Conservation (phyloP, 2,888 invertebrate species). For the Bembecia ichneumoniformis region DNA sequence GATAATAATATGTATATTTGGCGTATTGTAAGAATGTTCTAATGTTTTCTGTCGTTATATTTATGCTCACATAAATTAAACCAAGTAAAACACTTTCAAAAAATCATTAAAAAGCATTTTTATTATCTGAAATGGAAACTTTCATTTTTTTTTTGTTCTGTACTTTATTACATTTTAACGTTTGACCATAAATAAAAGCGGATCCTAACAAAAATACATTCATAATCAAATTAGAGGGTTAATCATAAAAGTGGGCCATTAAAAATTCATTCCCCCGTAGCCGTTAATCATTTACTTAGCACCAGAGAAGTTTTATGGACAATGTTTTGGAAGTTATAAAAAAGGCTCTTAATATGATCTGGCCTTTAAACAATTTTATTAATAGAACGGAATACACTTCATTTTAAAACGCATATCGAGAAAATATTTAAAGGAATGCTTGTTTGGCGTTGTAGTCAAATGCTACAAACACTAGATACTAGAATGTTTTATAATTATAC, state of each 20-base stretch:
- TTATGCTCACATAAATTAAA: slow-evolving; percentile 18
- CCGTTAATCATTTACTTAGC: slow-evolving; percentile 20
- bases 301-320: slow-evolving; percentile 21
- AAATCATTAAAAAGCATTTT: slow-evolving; percentile 28
- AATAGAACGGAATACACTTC: too few species aligned
- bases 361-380: not conserved
- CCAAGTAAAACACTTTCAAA: slow-evolving; percentile 34
- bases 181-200: slow-evolving; percentile 28
- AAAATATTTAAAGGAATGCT: too few species aligned
- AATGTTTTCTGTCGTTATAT: not conserved
- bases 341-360: not conserved
- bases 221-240: slow-evolving; percentile 34
- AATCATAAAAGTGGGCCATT: slow-evolving; percentile 31
- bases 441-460: too few species aligned
- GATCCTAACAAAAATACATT: slow-evolving; percentile 27
- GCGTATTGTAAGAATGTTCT: too few species aligned
- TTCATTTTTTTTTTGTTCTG: slow-evolving; percentile 19
- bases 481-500: too few species aligned
- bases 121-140: slow-evolving; percentile 27
- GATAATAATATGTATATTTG: too few species aligned
- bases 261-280: slow-evolving; percentile 11
- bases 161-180: slow-evolving; percentile 33
- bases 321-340: slow-evolving; percentile 8
- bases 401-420: too few species aligned
- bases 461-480: too few species aligned